Evolutionary conservation across 2,888 invertebrate genomes (phyloP), one percentile per base, ranked within the genome.

Genomic region (Eristalinus sepulchralis): DNA sequence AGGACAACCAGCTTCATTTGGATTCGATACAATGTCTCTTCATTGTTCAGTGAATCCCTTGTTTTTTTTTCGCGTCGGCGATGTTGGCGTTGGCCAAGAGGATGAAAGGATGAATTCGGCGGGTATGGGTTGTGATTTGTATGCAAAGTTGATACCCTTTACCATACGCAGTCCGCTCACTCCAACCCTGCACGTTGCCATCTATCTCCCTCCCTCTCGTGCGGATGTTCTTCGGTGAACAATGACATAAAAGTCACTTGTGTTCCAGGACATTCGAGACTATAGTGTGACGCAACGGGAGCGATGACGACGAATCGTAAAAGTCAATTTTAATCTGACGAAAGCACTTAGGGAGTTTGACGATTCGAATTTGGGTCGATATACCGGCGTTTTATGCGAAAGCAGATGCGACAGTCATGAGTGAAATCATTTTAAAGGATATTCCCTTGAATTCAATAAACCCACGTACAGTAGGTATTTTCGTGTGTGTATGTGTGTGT

Each of bases 111-210:
- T 47, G 17, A n/a, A 67, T 67, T 39, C 47, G 62, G 17, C 47
- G 31, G 31, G 39, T 39, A 62, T 77, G 57, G 62, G n/a, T 39
- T 53, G 63, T 63, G 34, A 83, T 78, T 78, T 78, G 78, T 53
- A 83, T 78, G 57, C 83, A 53, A 68, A 78, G 63, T 39, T 13
- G 57, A 22, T 20, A 68, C 39, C 57, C 34, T 34, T 60, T 64
- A 31, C 11, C 2, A 34, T 24, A 63, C 17, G 17, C 17, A 39
- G 27, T 36, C n/a, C 8, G 9, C 31, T 31, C 31, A 31, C 31
- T n/a, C n/a, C n/a, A n/a, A n/a, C n/a, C n/a, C n/a, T n/a, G n/a
- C 27, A 27, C 27, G 5, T 27, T 27, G 2, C 27, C 5, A 5
- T 27, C 27, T 27, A 3, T 27, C 27, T 27, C 5, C 5, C 27